A percentile compares a stretch with the other conserved stretches of the same genome.
phyloP scores from a whole-genome alignment of 2,113 vertebrate species.

The Gasterosteus nipponicus region DNA sequence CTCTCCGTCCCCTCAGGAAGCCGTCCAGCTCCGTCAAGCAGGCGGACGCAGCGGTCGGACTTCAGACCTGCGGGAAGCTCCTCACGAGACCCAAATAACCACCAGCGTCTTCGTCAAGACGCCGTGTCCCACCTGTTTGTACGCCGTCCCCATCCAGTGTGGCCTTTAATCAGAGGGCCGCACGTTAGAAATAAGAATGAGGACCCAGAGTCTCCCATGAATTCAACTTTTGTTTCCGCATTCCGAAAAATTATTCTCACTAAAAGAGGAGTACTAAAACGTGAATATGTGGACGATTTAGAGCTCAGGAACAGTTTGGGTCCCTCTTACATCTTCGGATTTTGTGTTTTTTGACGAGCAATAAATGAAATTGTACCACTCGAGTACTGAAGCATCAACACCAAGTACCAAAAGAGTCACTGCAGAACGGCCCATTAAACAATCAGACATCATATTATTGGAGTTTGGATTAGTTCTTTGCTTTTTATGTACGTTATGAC shows the following conservation, averaged over 20 bases:
- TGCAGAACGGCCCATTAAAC: background rate
- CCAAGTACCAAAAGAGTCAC: background rate
- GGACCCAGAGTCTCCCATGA: no score
- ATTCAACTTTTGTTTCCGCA: no score
- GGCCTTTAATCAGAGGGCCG: background rate
- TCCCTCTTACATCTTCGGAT: no score
- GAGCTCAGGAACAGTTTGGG: no score
- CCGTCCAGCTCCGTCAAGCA: background rate
- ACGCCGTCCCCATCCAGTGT: background rate
- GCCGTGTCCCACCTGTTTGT: no score
- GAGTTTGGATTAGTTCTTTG: background rate
- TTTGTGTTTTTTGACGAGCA: no score
- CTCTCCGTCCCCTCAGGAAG: conserved; percentile 35
- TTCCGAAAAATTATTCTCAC: no score
- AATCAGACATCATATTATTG: background rate
- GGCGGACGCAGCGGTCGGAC: background rate
- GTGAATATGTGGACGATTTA: no score
- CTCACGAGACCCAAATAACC: conserved; percentile 1
- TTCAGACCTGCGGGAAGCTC: background rate
- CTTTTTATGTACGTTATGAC: no score
- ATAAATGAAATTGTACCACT: background rate
- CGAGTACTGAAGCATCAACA: background rate
- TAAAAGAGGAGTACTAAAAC: no score
- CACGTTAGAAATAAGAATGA: background rate
- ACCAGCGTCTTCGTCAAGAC: background rate